These are phyloP conservation scores for Andrena marginata DNA, from an alignment of 2,888 invertebrate genomes.

Conservation along the genomic window DNA sequence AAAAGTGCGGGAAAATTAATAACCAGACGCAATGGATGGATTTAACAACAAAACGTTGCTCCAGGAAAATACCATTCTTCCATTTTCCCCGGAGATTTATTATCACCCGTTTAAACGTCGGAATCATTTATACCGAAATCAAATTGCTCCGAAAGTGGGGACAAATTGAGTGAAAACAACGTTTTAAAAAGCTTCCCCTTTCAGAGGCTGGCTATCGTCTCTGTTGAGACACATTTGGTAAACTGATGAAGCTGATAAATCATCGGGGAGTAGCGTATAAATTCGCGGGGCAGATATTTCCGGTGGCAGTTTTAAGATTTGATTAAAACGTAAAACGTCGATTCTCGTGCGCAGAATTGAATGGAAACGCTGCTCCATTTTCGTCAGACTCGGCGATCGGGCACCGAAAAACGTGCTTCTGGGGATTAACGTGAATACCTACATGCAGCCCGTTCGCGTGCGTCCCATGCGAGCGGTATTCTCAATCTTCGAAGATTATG, in stretches of 20 bases:
- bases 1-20: background rate
- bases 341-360: background rate
- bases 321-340: background rate
- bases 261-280: background rate
- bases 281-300: background rate
- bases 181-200: no score
- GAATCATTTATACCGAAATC: no score
- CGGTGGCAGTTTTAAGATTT: background rate
- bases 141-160: no score
- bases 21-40: background rate
- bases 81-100: no score
- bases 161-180: no score
- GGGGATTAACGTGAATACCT: constrained; percentile 33
- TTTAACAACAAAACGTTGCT: no score
- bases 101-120: no score
- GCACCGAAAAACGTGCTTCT: background rate
- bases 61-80: no score
- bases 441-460: background rate
- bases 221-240: no score
- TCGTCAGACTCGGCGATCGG: background rate
- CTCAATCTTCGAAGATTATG: constrained; percentile 42
- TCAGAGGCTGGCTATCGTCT: no score
- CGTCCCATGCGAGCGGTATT: constrained; percentile 1
- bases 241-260: no score
- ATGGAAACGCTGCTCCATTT: constrained; percentile 18